A percentile compares a stretch with the other conserved stretches of the same genome.
Conservation (phyloP, 2,797 vertebrate genomes). For the Smutsia gigantea region DNA sequence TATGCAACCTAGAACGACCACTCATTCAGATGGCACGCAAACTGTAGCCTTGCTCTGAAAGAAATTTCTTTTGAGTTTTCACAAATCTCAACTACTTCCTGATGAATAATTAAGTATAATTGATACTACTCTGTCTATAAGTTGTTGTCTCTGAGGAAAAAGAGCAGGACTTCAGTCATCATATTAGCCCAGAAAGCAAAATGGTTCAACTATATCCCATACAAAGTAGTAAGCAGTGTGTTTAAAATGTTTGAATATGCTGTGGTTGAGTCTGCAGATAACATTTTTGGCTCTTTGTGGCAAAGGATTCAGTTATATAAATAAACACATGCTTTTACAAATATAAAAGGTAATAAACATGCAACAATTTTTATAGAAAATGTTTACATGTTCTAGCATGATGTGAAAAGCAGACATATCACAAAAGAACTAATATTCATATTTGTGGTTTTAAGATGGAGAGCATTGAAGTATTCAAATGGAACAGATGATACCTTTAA, state of each 20-base stretch:
- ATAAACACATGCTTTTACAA: background rate
- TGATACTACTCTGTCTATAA: conserved; percentile 80
- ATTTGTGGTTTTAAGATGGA: conserved; percentile 88
- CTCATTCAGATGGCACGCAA: conserved; percentile 70
- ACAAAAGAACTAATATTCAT: conserved; percentile 86
- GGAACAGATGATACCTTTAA: conserved; percentile 90
- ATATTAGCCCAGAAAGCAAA: conserved; percentile 71
- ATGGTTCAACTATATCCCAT: conserved; percentile 32
- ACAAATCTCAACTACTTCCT: conserved; percentile 77
- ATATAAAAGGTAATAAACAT: background rate
- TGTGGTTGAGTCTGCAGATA: conserved; percentile 67
- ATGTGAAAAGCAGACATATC: conserved; percentile 79
- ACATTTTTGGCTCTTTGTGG: conserved; percentile 75
- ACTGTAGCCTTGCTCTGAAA: conserved; percentile 69
- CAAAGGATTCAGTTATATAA: conserved; percentile 11
- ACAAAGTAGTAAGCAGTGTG: conserved; percentile 54
- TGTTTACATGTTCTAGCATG: conserved; percentile 38
- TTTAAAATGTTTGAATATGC: conserved; percentile 72
- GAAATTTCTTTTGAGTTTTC: conserved; percentile 82
- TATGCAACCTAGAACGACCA: conserved; percentile 73
- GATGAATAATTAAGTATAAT: conserved; percentile 80
- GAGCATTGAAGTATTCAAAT: conserved; percentile 85
- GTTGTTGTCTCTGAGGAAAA: conserved; percentile 77
- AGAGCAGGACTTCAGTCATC: conserved; percentile 56
- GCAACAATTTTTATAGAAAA: conserved; percentile 80